phyloP scores from a whole-genome alignment of 2,797 vertebrate genomes.

The Hyperoplus immaculatus region DNA sequence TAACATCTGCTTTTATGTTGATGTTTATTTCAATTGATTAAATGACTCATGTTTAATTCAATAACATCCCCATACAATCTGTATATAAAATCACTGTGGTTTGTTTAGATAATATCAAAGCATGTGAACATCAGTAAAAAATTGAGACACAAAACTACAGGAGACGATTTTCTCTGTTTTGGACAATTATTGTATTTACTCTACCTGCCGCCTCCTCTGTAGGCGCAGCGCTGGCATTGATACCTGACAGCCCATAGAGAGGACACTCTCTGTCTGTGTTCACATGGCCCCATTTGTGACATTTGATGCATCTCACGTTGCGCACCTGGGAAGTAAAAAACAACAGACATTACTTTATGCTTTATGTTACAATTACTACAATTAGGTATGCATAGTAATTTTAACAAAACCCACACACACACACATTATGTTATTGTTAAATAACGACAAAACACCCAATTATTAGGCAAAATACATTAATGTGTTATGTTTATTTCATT shows the following conservation, averaged over 20 bases:
- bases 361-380: not conserved
- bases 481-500: not conserved
- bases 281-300: conserved; percentile 99
- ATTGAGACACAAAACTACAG: not conserved
- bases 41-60: not conserved
- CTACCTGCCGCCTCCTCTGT: conserved; percentile 94
- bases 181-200: conserved; percentile 17
- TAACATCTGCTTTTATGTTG: not conserved
- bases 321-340: conserved; percentile 87
- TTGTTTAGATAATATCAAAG: not conserved
- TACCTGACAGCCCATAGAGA: conserved; percentile 96
- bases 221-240: conserved; percentile 95
- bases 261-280: conserved; percentile 99
- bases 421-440: not conserved
- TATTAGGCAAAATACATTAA: not conserved
- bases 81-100: not conserved
- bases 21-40: not conserved
- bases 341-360: conserved; percentile 14
- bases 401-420: not conserved
- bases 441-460: not conserved
- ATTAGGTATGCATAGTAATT: not conserved
- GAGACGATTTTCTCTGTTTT: not conserved
- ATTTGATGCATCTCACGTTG: conserved; percentile 98
- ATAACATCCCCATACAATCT: not conserved
- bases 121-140: not conserved